A percentile compares a stretch with the other conserved stretches of the same genome.
phyloP scores from a whole-genome alignment of 1,140 invertebrate species.

The Drosophila arizonae region DNA sequence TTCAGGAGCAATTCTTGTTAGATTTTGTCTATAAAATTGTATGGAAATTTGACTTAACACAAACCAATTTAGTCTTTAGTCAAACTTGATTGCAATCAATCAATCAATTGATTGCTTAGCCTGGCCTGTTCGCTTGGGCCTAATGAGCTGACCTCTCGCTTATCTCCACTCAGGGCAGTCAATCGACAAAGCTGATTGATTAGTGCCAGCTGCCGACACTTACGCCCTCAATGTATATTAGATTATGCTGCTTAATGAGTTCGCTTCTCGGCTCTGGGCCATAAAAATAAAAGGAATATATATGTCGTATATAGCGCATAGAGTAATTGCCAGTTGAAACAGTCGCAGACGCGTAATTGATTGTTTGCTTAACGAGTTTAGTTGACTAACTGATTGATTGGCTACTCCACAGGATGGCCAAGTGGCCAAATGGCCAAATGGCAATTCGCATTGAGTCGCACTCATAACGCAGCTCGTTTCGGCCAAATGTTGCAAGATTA shows the following conservation, averaged over 20 bases:
- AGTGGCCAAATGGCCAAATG: not conserved
- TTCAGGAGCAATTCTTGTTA: too few relatives aligned
- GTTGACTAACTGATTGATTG: constrained; percentile 43
- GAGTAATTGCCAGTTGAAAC: constrained; percentile 2
- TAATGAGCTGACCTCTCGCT: too few relatives aligned
- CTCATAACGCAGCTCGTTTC: constrained; percentile 44
- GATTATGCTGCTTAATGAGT: not conserved
- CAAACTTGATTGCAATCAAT: too few relatives aligned
- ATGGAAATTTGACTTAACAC: too few relatives aligned
- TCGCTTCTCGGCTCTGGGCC: not conserved
- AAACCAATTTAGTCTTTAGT: too few relatives aligned
- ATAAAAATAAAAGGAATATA: not conserved
- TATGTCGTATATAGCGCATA: not conserved
- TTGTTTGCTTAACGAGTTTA: constrained; percentile 42
- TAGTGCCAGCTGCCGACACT: too few relatives aligned
- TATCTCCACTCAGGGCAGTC: not conserved
- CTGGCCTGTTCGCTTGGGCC: too few relatives aligned
- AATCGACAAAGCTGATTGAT: not conserved
- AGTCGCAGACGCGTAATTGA: constrained; percentile 19
- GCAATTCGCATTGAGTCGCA: constrained; percentile 5
- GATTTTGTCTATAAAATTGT: too few relatives aligned
- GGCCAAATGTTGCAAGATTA: constrained; percentile 27
- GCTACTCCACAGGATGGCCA: not conserved
- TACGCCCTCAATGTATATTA: not conserved
- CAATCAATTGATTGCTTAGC: too few relatives aligned